These are phyloP conservation scores for Campaea margaritaria DNA, from an alignment of 2,888 invertebrate genomes.

Conservation along the genomic window DNA sequence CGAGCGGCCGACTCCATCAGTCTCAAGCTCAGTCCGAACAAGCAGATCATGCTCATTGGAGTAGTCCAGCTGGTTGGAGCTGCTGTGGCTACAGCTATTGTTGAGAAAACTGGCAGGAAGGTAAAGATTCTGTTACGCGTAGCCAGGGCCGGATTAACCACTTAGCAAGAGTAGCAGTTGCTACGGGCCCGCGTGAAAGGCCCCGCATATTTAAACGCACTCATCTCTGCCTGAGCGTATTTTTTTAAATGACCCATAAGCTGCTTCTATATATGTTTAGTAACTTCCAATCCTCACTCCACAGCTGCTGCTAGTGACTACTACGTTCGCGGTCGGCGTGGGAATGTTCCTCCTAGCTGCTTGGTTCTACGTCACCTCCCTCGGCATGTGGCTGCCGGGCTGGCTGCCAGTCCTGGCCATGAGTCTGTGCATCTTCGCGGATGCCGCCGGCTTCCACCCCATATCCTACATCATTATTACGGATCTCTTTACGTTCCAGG, in stretches of 20 bases:
- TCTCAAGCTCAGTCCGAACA: conserved; percentile 71
- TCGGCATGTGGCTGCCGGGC: conserved; percentile 70
- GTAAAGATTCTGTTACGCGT: no score
- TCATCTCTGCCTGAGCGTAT: no score
- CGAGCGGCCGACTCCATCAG: conserved; percentile 68
- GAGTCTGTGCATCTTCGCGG: conserved; percentile 77
- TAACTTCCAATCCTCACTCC: no score
- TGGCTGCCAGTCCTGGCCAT: conserved; percentile 77
- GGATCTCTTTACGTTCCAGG: conserved; percentile 78
- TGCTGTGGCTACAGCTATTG: conserved; percentile 70
- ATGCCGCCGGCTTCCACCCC: conserved; percentile 79
- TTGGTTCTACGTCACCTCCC: conserved; percentile 75
- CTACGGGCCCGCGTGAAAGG: no score
- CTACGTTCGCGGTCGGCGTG: conserved; percentile 70
- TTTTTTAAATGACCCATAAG: no score
- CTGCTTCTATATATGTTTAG: no score
- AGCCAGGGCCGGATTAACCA: no score
- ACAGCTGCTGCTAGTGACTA: conserved; percentile 71
- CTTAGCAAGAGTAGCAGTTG: no score
- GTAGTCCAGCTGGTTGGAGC: conserved; percentile 73
- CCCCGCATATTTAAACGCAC: no score
- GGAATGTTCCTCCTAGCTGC: conserved; percentile 71
- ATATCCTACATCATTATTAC: conserved; percentile 80
- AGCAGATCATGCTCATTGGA: conserved; percentile 77
- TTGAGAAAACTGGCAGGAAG: conserved; percentile 79